A percentile compares a stretch with the other conserved stretches of the same genome.
Evolutionary conservation across 2,797 vertebrate species (phyloP).

Genomic region (Anguilla anguilla): DNA sequence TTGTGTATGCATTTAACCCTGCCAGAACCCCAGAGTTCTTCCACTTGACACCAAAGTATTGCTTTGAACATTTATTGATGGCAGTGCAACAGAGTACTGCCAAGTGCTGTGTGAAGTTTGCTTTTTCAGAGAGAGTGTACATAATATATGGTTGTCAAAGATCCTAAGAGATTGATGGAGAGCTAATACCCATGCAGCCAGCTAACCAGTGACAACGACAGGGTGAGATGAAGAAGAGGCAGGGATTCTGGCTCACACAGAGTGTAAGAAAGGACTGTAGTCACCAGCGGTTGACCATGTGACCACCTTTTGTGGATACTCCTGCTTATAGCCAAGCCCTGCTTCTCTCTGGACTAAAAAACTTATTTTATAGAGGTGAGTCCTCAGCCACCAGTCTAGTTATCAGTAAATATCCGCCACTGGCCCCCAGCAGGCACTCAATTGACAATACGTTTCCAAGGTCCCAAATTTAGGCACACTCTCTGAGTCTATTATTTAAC

Average conservation of each 20-base stretch:
- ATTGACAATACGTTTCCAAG: not conserved
- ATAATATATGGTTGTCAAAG: not conserved
- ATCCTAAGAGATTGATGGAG: not conserved
- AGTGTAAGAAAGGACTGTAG: not conserved
- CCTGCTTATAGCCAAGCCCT: not conserved
- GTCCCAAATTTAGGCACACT: conserved; percentile 5
- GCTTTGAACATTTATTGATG: conserved; percentile 8
- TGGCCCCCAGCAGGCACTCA: not conserved
- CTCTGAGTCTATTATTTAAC: conserved; percentile 41
- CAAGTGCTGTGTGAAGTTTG: conserved; percentile 25
- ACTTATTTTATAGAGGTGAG: not conserved
- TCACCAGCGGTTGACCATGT: not conserved
- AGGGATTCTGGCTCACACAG: not conserved
- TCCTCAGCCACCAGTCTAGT: not conserved
- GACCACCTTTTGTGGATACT: not conserved
- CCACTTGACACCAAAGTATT: conserved; percentile 33
- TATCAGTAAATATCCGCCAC: not conserved
- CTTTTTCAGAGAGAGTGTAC: not conserved
- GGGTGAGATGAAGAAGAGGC: not conserved
- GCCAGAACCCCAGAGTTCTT: conserved; percentile 20
- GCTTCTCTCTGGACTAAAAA: not conserved
- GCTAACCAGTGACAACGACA: not conserved
- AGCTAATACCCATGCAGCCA: conserved; percentile 6
- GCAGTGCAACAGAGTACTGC: conserved; percentile 20
- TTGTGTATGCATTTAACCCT: conserved; percentile 25